Percentiles rank a stretch among this genome's conserved stretches.
phyloP scores from a whole-genome alignment of 2,797 vertebrate species.

The Tragelaphus eurycerus region DNA sequence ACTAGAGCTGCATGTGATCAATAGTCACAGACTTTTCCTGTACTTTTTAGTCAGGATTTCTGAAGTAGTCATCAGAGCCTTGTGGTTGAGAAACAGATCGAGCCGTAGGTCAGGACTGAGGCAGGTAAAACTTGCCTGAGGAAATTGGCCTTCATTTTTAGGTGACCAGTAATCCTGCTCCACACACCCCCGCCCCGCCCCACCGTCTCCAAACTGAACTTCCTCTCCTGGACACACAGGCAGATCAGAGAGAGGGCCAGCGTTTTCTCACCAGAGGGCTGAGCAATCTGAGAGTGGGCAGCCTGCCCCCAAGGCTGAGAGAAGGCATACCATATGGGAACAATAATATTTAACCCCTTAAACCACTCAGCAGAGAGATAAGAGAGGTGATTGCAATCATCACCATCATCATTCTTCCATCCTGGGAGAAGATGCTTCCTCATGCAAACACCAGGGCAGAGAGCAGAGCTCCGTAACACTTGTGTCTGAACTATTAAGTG shows the following conservation, averaged over 20 bases:
- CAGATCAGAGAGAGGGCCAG: background rate
- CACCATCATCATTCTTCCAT: no score
- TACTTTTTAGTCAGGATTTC: background rate
- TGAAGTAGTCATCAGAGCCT: background rate
- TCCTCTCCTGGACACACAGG: background rate
- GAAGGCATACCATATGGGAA: background rate
- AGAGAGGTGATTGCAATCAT: no score
- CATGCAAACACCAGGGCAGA: background rate
- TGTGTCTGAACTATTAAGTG: background rate
- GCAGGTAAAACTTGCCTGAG: background rate
- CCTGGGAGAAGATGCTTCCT: background rate
- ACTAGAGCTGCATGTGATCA: background rate
- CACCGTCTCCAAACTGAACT: background rate
- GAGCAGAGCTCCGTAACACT: background rate
- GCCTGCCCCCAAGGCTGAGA: background rate
- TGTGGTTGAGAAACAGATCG: background rate
- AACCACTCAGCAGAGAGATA: background rate
- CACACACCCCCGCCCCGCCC: no score
- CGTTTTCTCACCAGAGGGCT: background rate
- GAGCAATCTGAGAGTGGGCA: background rate
- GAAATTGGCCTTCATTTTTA: background rate
- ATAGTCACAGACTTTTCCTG: background rate
- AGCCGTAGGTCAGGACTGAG: background rate
- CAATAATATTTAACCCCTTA: background rate
- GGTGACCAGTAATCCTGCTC: background rate